These are phyloP conservation scores for Perca fluviatilis DNA, from an alignment of 2,113 vertebrate genomes.

Conservation along the genomic window DNA sequence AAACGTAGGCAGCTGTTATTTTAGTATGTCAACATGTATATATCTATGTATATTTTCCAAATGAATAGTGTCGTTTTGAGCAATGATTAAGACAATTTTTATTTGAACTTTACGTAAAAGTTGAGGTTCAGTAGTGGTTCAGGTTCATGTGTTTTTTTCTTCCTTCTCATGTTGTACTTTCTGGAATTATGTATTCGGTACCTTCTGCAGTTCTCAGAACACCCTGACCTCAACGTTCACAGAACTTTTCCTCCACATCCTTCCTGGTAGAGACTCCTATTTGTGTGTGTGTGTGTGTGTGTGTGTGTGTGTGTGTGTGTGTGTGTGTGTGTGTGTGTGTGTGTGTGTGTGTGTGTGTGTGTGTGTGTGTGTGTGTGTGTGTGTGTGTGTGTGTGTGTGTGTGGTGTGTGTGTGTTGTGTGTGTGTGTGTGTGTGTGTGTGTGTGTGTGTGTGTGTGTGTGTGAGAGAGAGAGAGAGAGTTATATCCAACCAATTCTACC, in stretches of 20 bases:
- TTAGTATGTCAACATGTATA: background rate
- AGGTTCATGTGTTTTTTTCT: too few relatives aligned
- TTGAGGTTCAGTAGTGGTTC: background rate
- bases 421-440: background rate
- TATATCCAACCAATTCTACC: too few relatives aligned
- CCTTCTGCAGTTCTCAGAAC: conserved; percentile 6
- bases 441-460: background rate
- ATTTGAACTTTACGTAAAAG: too few relatives aligned
- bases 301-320: background rate
- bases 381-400: background rate
- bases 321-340: background rate
- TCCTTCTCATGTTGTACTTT: background rate
- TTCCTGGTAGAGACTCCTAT: conserved; percentile 25
- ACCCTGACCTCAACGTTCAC: background rate
- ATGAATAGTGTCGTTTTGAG: background rate
- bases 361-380: too few relatives aligned
- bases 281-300: conserved; percentile 23
- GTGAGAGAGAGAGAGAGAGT: too few relatives aligned
- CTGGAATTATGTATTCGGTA: background rate
- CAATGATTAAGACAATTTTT: background rate
- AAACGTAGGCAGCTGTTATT: too few relatives aligned
- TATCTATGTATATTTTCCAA: background rate
- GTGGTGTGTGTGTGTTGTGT: too few relatives aligned
- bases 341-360: too few relatives aligned
- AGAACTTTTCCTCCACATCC: conserved; percentile 6